Percentiles rank a stretch among this genome's conserved stretches.
phyloP scores from a whole-genome alignment of 2,797 vertebrate genomes.

The Fistularia tabacaria region DNA sequence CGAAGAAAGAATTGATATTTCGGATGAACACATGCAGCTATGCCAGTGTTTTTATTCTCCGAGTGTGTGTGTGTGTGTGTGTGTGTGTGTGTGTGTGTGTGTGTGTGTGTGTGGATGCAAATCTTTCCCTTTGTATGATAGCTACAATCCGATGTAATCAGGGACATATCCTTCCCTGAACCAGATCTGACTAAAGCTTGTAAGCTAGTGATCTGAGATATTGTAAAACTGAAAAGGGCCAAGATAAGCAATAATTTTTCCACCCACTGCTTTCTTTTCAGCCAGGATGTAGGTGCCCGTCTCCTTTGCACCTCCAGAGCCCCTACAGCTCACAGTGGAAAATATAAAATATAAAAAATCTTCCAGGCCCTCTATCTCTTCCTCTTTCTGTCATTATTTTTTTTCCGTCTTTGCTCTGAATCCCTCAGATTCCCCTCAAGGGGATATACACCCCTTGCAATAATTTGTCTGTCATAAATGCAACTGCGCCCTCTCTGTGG shows the following conservation, averaged over 20 bases:
- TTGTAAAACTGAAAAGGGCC: conserved; percentile 53
- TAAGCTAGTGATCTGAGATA: conserved; percentile 44
- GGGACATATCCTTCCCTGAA: conserved; percentile 34
- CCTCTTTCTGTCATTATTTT: conserved; percentile 42
- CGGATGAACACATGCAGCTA: conserved; percentile 16
- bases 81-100: background rate
- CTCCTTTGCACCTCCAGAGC: conserved; percentile 57
- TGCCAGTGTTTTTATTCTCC: conserved; percentile 21
- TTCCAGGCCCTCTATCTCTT: conserved; percentile 11
- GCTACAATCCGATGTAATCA: conserved; percentile 52
- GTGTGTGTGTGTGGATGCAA: conserved; percentile 1
- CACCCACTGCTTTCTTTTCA: conserved; percentile 60
- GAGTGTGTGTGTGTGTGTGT: background rate
- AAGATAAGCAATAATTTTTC: conserved; percentile 54
- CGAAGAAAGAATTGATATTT: conserved; percentile 41
- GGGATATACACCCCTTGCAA: conserved; percentile 51
- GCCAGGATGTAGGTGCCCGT: conserved; percentile 48
- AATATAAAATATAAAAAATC: conserved; percentile 41
- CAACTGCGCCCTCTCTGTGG: conserved; percentile 56
- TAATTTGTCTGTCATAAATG: conserved; percentile 73
- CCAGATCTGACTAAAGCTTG: conserved; percentile 42
- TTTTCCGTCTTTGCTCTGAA: conserved; percentile 44
- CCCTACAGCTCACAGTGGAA: conserved; percentile 53
- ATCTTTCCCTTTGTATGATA: conserved; percentile 31
- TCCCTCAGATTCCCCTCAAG: conserved; percentile 47